phyloP scores from a whole-genome alignment of 2,113 vertebrate species.

The Pterocles gutturalis region DNA sequence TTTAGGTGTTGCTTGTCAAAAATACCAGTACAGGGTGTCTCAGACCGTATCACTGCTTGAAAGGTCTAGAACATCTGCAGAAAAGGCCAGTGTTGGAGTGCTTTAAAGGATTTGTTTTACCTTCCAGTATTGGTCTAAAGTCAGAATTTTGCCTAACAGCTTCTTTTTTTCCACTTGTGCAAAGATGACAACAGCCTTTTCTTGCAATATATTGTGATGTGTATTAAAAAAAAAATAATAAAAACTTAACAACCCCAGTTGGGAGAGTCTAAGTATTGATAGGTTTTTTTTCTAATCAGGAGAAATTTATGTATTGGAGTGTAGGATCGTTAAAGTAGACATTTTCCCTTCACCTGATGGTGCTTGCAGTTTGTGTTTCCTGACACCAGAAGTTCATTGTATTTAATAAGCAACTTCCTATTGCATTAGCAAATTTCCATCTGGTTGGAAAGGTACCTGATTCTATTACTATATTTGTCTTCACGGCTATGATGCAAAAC shows the following conservation, averaged over 20 bases:
- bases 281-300: neutral
- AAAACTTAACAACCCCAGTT: neutral
- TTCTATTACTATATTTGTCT: constrained; percentile 69
- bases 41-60: neutral
- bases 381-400: constrained; percentile 66
- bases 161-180: neutral
- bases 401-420: constrained; percentile 73
- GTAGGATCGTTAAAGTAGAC: neutral
- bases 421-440: constrained; percentile 75
- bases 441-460: constrained; percentile 74
- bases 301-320: constrained; percentile 16
- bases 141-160: neutral
- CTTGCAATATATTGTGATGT: neutral
- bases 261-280: neutral
- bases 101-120: neutral
- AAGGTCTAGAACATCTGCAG: neutral
- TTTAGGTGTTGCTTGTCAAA: neutral
- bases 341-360: constrained; percentile 54
- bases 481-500: constrained; percentile 66
- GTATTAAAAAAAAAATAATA: neutral
- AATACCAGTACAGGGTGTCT: neutral
- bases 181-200: neutral
- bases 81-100: neutral
- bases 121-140: neutral
- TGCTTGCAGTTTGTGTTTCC: constrained; percentile 62